A percentile compares a stretch with the other conserved stretches of the same genome.
Evolutionary conservation across 2,113 vertebrate species (phyloP).

Genomic region (Perca schrenkii): DNA sequence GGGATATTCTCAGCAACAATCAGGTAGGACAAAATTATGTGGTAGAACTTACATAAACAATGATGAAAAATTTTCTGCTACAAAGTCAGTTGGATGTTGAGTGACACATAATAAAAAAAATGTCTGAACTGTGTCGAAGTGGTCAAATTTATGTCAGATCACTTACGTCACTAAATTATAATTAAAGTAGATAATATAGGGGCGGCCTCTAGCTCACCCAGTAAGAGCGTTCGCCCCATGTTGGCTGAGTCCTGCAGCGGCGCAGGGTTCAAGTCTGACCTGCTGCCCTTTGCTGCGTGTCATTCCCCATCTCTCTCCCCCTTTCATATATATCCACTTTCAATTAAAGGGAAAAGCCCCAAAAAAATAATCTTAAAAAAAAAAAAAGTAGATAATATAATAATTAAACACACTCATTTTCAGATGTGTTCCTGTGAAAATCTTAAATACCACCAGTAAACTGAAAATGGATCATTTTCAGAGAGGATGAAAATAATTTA

Average conservation of each 20-base stretch:
- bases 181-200: background rate
- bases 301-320: too few relatives aligned
- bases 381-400: background rate
- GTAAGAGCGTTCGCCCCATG: too few relatives aligned
- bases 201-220: too few relatives aligned
- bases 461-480: background rate
- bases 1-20: conserved; percentile 1
- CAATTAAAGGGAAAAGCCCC: too few relatives aligned
- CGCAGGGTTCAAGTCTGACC: too few relatives aligned
- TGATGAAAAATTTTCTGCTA: background rate
- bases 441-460: background rate
- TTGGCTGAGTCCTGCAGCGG: too few relatives aligned
- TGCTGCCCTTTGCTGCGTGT: too few relatives aligned
- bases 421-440: background rate
- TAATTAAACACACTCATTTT: background rate
- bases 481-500: background rate
- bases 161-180: background rate
- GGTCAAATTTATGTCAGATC: background rate
- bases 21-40: background rate
- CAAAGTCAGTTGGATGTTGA: background rate
- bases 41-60: background rate
- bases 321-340: too few relatives aligned
- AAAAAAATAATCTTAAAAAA: too few relatives aligned
- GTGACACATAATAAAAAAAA: background rate
- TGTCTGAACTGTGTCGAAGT: background rate